These are phyloP conservation scores for Anneissia japonica DNA, from an alignment of 35 echinoderm and acorn worm genomes.

Conservation along the genomic window DNA sequence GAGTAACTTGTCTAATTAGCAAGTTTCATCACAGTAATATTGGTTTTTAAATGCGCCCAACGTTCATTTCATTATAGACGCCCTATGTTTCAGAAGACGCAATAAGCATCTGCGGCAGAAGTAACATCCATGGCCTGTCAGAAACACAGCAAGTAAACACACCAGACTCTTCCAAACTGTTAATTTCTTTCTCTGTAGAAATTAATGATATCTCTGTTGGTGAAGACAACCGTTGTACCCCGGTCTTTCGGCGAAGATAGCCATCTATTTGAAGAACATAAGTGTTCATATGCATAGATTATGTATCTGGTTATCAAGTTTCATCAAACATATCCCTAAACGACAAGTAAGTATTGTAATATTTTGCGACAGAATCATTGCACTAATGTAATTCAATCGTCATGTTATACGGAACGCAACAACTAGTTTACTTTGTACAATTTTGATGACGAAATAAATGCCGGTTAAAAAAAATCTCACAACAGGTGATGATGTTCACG, in stretches of 20 bases:
- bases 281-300: neutral
- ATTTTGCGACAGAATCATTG: neutral
- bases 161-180: neutral
- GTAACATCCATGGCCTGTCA: neutral
- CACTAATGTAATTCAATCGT: too few relatives aligned
- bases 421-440: neutral
- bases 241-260: neutral
- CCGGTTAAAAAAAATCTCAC: neutral
- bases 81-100: neutral
- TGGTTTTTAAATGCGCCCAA: neutral
- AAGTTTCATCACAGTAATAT: too few relatives aligned
- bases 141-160: neutral
- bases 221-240: neutral
- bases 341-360: neutral
- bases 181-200: constrained; percentile 2
- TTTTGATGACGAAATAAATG: neutral
- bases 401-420: neutral
- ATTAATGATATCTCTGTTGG: neutral
- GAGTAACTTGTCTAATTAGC: too few relatives aligned
- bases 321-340: neutral
- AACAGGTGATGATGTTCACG: too few relatives aligned
- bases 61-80: neutral
- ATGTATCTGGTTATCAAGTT: neutral
- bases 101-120: neutral
- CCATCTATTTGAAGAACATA: neutral